phyloP scores from a whole-genome alignment of 2,797 vertebrate genomes.

The Hipposideros larvatus region DNA sequence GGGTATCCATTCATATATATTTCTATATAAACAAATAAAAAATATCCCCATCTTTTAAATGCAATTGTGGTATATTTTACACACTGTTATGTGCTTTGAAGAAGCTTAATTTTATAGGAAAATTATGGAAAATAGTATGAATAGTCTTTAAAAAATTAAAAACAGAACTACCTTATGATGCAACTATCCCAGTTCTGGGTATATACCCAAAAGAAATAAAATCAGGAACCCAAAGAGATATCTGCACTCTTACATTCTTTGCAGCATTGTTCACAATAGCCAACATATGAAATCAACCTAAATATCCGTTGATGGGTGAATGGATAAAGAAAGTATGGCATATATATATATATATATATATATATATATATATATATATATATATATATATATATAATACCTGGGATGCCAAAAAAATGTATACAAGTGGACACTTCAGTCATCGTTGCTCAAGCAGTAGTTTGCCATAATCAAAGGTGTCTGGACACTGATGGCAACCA shows the following conservation, averaged over 20 bases:
- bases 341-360: too few relatives aligned
- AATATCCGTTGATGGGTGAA: background rate
- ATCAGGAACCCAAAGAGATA: background rate
- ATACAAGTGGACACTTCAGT: too few relatives aligned
- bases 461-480: too few relatives aligned
- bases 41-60: background rate
- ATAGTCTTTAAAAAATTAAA: background rate
- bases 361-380: background rate
- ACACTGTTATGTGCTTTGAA: background rate
- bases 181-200: background rate
- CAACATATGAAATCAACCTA: background rate
- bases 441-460: too few relatives aligned
- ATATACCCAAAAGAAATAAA: background rate
- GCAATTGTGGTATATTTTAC: background rate
- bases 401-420: too few relatives aligned
- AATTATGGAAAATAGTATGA: background rate
- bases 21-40: background rate
- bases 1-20: background rate
- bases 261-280: background rate
- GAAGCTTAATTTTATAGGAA: background rate
- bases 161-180: background rate
- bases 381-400: background rate
- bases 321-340: background rate
- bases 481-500: too few relatives aligned
- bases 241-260: background rate